A percentile compares a stretch with the other conserved stretches of the same genome.
Evolutionary conservation across 2,113 vertebrate genomes (phyloP).

Genomic region (Microtus oregoni): DNA sequence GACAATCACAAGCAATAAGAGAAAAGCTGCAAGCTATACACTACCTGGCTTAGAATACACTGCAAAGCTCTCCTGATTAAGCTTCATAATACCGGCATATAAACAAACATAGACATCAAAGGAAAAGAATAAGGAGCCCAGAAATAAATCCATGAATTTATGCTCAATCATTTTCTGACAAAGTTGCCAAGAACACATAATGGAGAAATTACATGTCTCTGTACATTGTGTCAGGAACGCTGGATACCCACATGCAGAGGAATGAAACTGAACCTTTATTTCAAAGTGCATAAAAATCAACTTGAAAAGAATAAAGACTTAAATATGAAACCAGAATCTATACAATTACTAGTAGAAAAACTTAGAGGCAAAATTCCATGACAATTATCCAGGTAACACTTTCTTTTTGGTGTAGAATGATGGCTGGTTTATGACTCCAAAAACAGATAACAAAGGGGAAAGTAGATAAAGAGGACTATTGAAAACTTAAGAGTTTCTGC

Average conservation of each 20-base stretch:
- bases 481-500: neutral
- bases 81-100: neutral
- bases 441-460: neutral
- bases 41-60: neutral
- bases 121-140: neutral
- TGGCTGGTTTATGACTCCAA: neutral
- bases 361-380: neutral
- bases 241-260: neutral
- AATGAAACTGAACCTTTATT: neutral
- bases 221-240: neutral
- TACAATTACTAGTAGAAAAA: neutral
- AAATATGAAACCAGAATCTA: neutral
- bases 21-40: neutral
- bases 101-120: neutral
- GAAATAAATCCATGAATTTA: neutral
- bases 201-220: neutral
- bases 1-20: neutral
- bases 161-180: neutral
- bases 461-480: neutral
- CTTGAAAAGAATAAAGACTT: neutral
- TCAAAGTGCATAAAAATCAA: slow-evolving; percentile 6
- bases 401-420: neutral
- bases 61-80: neutral
- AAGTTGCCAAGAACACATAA: slow-evolving; percentile 6
- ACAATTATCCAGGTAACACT: neutral